Evolutionary conservation across 2,113 vertebrate species (phyloP).

Genomic region (Pygoscelis antarcticus): DNA sequence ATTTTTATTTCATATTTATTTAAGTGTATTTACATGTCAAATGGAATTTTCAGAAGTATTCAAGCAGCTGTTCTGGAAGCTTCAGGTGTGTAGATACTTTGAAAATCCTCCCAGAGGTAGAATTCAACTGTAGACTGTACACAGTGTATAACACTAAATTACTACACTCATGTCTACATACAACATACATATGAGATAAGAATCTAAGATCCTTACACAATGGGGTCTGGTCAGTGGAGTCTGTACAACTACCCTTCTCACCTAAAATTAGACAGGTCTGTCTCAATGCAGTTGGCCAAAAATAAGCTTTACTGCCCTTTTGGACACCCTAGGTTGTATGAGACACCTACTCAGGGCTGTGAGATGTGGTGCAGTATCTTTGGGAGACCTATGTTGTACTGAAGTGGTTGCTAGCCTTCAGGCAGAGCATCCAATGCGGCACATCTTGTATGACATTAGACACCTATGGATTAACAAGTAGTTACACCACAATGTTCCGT

Average conservation of each 20-base stretch:
- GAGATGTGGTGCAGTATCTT: neutral
- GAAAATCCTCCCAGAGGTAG: neutral
- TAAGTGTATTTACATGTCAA: neutral
- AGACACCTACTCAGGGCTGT: neutral
- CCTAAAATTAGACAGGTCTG: neutral
- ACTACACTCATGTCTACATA: neutral
- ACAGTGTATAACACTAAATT: neutral
- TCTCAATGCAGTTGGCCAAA: neutral
- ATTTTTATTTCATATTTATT: neutral
- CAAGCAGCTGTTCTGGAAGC: neutral
- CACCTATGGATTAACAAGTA: neutral
- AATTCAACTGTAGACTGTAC: neutral
- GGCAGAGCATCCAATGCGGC: accelerated
- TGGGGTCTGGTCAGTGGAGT: neutral
- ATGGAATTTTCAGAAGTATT: neutral
- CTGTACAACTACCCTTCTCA: neutral
- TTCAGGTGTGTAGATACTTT: neutral
- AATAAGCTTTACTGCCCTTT: neutral
- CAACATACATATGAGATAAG: too few relatives aligned
- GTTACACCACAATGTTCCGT: neutral
- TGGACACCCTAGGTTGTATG: neutral
- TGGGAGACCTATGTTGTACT: neutral
- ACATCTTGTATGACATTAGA: neutral
- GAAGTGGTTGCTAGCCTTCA: neutral
- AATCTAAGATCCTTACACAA: neutral